Evolutionary conservation across 2,888 invertebrate species (phyloP), one percentile per base, ranked within the genome.

Genomic region (Trichogramma evanescens): DNA sequence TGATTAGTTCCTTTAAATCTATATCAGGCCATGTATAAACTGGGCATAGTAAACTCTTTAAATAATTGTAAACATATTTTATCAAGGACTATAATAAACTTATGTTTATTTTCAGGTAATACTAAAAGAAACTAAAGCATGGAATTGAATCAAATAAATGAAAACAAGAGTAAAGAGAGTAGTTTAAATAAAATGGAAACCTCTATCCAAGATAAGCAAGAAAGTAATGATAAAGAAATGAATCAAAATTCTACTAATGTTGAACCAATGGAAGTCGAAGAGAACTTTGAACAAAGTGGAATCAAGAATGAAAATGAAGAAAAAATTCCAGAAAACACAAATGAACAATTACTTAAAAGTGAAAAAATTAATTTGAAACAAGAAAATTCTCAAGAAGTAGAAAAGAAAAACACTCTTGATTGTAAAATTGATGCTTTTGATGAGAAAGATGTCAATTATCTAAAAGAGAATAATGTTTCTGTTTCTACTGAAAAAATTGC

Each of bases 91-190:
- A 26, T 10, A n/a, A 48, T 5, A 8, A 6, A 48, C 10, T 13
- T 10, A 48, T 10, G 26, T 13, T 6, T 13, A 13, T 48, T 48
- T 48, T 48, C 48, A 4, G 44, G 44, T 48, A 10, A 7, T 48
- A 6, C 26, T 13, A 13, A n/a, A 26, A 26, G 6, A 48, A 48
- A 48, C 48, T 48, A 48, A 48, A 10, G 10, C 8, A 48, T 10
- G 53, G 38, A 51, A 64, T 64, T 62, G 64, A 60, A 52, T 64
- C 60, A 10, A 60, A 60, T 54, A 57, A 62, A 45, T 51, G 56
- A 64, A 45, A 50, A 60, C 13, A 64, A 59, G 43, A 58, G 26
- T 59, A 26, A 51, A 44, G 56, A 62, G 5, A 45, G 52, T 53
- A 45, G 52, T 53, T 52, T 54, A 42, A 62, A 26, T 44, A 41